Percentiles rank a stretch among this genome's conserved stretches.
Conservation (phyloP, 2,797 vertebrate genomes). For the Malurus leucopterus region DNA sequence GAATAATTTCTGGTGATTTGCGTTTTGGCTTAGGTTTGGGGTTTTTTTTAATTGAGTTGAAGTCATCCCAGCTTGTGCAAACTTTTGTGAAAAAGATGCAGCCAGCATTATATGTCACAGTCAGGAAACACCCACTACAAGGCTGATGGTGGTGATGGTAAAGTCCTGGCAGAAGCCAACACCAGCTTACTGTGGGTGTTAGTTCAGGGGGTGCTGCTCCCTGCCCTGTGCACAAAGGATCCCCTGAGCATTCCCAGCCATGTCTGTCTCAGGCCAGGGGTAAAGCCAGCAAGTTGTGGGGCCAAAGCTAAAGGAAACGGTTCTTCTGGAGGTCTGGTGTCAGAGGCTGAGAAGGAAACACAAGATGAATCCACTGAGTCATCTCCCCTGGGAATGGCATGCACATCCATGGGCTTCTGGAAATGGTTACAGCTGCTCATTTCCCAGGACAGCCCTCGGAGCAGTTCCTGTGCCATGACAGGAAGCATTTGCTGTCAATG, state of each 20-base stretch:
- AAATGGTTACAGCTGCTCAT: not conserved
- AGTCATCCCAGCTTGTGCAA: not conserved
- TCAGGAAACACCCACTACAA: not conserved
- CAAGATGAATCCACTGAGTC: not conserved
- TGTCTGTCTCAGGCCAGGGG: fast-evolving
- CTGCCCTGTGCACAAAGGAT: not conserved
- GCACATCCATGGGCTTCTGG: not conserved
- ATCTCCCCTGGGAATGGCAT: not conserved
- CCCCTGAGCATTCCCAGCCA: fast-evolving
- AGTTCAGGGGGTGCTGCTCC: not conserved
- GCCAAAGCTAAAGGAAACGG: not conserved
- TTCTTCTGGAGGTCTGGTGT: not conserved
- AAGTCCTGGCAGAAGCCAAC: not conserved
- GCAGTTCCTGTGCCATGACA: not conserved
- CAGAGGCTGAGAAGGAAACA: not conserved
- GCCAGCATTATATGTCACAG: not conserved
- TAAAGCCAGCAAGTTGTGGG: not conserved
- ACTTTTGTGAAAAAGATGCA: not conserved
- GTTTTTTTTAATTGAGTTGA: not conserved
- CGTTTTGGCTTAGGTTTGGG: not conserved
- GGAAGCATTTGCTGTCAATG: not conserved
- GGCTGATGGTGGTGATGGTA: not conserved
- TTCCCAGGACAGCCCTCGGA: not conserved
- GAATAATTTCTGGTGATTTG: not conserved
- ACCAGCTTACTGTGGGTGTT: not conserved